Percentiles rank a stretch among this genome's conserved stretches.
phyloP scores from a whole-genome alignment of 2,888 invertebrate species.

The Oligia fasciuncula region DNA sequence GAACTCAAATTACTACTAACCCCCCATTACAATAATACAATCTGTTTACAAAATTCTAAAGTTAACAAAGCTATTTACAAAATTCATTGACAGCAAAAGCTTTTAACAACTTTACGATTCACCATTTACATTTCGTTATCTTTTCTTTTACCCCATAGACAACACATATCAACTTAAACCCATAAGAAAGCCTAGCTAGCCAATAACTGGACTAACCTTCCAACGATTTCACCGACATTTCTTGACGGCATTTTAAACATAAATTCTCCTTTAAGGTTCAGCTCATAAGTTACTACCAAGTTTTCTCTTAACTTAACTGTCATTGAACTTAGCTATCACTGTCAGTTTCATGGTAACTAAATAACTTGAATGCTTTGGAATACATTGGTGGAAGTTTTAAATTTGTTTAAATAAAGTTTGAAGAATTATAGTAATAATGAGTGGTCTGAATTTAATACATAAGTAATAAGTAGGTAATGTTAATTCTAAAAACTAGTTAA shows the following conservation, averaged over 20 bases:
- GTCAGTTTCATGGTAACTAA: not conserved
- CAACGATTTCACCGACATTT: slow-evolving; percentile 26
- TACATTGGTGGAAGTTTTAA: not conserved
- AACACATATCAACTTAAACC: slow-evolving; percentile 4
- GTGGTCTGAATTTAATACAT: not conserved
- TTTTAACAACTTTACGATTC: slow-evolving; percentile 37
- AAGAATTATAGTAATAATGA: not conserved
- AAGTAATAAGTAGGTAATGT: not conserved
- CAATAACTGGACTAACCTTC: not conserved
- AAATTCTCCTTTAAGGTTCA: slow-evolving; percentile 5
- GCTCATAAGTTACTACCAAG: not conserved
- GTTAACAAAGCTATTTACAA: not conserved
- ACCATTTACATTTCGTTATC: slow-evolving; percentile 4
- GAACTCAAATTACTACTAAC: not conserved
- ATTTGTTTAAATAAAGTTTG: not conserved
- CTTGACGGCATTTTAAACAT: slow-evolving; percentile 32
- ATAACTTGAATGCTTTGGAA: slow-evolving; percentile 9
- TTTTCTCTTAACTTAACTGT: slow-evolving; percentile 31
- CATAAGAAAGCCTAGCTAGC: not conserved
- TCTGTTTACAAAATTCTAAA: not conserved
- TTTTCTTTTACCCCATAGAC: slow-evolving; percentile 19
- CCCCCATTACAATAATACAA: not conserved
- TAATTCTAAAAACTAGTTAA: not conserved
- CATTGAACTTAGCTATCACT: slow-evolving; percentile 25
- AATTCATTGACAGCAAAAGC: slow-evolving; percentile 9